phyloP scores from a whole-genome alignment of 2,113 vertebrate species.

The Pantherophis guttatus region DNA sequence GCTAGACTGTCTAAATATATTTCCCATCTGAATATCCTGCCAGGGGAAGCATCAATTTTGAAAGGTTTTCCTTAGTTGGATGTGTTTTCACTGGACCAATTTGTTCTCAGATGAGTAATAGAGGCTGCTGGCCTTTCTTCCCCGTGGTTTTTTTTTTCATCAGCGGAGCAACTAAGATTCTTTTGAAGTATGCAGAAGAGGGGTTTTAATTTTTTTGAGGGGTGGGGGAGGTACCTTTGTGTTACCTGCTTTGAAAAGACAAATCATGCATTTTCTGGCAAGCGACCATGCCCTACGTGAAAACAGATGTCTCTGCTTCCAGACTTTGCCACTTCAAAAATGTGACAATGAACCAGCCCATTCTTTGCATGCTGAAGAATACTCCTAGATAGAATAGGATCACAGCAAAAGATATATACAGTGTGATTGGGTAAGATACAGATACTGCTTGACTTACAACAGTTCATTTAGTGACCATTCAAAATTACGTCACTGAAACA shows the following conservation, averaged over 20 bases:
- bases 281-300: background rate
- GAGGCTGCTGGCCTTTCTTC: background rate
- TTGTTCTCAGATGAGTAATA: background rate
- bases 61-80: background rate
- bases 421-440: background rate
- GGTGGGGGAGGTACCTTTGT: background rate
- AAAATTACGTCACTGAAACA: too few relatives aligned
- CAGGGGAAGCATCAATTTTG: background rate
- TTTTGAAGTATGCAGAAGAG: background rate
- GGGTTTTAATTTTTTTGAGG: background rate
- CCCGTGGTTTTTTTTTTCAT: background rate
- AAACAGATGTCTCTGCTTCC: background rate
- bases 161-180: background rate
- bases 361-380: background rate
- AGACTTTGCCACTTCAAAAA: background rate
- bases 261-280: background rate
- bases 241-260: background rate
- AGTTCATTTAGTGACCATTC: too few relatives aligned
- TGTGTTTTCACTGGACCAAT: background rate
- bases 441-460: too few relatives aligned
- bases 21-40: background rate
- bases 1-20: background rate
- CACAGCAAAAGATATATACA: background rate
- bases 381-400: background rate
- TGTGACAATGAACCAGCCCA: background rate